Evolutionary conservation across 2,113 vertebrate species (phyloP), one percentile per base, ranked within the genome.

Genomic region (Lathamus discolor): DNA sequence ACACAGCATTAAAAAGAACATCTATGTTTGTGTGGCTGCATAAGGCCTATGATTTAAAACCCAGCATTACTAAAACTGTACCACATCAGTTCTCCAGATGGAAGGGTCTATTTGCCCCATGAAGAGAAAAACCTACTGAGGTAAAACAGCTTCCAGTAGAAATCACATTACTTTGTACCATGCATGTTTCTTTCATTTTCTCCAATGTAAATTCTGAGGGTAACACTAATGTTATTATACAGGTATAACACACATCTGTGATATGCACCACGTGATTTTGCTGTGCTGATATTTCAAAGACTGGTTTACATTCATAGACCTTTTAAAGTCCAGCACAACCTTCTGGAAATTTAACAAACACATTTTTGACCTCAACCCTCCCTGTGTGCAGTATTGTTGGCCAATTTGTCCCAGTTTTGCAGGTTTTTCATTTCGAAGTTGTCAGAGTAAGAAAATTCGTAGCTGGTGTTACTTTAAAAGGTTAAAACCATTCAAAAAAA

Each of bases 161-260:
- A 91, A 94, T 79, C 27, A 15, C 31, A 68, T 84, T 94, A 68
- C 17, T 43, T 66, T 55, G 80, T 84, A 77, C 25, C 12, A 52
- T 43, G 46, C 29, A 86, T 46, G 46, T 91, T 95, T 92, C 37
- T 96, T 94, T 86, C 43, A 89, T 96, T 97, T 96, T 91, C 39
- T 73, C 37, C 17, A 90, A 22, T 66, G 70, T 86, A 90, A 96
- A 89, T 93, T 72, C 63, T 92, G 54, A 94, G n/a, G 41, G 37
- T 77, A 93, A 89, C 54, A 70, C 43, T 92, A 95, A 96, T 54
- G 17, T 92, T 83, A 77, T 94, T 93, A 93, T 29, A 82, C 29
- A 95, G 46, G 62, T 83, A 93, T 62, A 52, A 95, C 33, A 59
- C 55, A 91, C 41, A 83, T 74, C 84, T 94, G 43, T 78, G 63